Conservation (phyloP, 1,140 invertebrate genomes). For the Drosophila mauritiana region DNA sequence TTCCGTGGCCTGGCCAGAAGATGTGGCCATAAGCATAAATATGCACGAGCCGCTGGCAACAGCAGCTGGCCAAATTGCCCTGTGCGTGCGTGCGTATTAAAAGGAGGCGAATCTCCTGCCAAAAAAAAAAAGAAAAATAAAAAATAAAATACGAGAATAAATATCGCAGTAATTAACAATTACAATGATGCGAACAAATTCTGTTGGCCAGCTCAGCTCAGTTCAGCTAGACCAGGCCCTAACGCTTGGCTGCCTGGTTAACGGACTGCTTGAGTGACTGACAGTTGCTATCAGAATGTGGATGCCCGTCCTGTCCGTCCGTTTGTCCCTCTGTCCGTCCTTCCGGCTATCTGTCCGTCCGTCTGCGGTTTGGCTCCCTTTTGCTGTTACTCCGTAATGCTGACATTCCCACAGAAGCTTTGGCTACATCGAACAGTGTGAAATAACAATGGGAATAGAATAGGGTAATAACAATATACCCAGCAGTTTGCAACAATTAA, state of each 20-base stretch:
- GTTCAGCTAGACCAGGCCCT: constrained; percentile 29
- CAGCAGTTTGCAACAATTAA: not conserved
- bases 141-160: constrained; percentile 32
- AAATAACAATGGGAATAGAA: constrained; percentile 35
- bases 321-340: not conserved
- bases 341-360: constrained; percentile 1
- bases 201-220: constrained; percentile 20
- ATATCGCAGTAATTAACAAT: constrained; percentile 78
- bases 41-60: constrained; percentile 53
- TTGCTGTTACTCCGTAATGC: constrained; percentile 19
- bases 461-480: constrained; percentile 31
- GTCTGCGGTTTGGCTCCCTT: constrained; percentile 26
- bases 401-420: constrained; percentile 26
- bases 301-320: constrained; percentile 24
- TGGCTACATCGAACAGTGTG: constrained; percentile 12
- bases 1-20: constrained; percentile 50
- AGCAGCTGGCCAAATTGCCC: constrained; percentile 58
- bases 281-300: constrained; percentile 65
- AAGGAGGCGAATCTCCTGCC: not conserved
- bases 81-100: constrained; percentile 52
- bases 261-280: constrained; percentile 74
- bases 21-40: constrained; percentile 70
- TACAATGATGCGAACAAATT: constrained; percentile 72
- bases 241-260: constrained; percentile 63
- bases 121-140: not conserved